Percentiles rank a stretch among this genome's conserved stretches.
phyloP scores from a whole-genome alignment of 2,888 invertebrate genomes.

The Melieria omissa region DNA sequence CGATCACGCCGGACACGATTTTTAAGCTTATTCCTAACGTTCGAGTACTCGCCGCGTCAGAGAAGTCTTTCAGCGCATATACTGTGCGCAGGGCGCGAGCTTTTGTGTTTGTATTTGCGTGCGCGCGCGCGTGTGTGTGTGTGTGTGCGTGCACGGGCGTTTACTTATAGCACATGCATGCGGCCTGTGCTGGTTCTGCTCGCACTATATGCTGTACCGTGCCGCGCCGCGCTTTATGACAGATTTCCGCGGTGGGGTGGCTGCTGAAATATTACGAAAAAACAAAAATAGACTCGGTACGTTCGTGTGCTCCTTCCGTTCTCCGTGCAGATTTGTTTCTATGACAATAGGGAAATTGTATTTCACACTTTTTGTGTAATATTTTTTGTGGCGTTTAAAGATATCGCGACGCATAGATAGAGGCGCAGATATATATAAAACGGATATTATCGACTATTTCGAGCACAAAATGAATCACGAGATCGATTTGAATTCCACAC shows the following conservation, averaged over 20 bases:
- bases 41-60: neutral
- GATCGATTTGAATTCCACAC: slow-evolving; percentile 1
- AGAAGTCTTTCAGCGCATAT: neutral
- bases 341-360: neutral
- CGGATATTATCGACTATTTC: slow-evolving; percentile 24
- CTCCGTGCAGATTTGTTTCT: neutral
- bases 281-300: slow-evolving; percentile 26
- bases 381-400: neutral
- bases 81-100: no score
- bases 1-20: neutral
- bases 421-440: slow-evolving; percentile 18
- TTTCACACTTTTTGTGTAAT: neutral
- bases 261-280: slow-evolving; percentile 22
- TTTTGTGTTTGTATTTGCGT: neutral
- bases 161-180: neutral
- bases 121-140: neutral
- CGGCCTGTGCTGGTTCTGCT: neutral
- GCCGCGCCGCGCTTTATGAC: neutral
- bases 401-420: slow-evolving; percentile 12
- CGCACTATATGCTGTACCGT: neutral
- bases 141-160: neutral
- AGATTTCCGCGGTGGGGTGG: no score
- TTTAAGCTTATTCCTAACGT: neutral
- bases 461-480: slow-evolving; percentile 30
- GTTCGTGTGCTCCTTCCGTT: neutral